These are phyloP conservation scores for Meteorus cinctellus DNA, from an alignment of 2,888 invertebrate genomes.

Conservation along the genomic window DNA sequence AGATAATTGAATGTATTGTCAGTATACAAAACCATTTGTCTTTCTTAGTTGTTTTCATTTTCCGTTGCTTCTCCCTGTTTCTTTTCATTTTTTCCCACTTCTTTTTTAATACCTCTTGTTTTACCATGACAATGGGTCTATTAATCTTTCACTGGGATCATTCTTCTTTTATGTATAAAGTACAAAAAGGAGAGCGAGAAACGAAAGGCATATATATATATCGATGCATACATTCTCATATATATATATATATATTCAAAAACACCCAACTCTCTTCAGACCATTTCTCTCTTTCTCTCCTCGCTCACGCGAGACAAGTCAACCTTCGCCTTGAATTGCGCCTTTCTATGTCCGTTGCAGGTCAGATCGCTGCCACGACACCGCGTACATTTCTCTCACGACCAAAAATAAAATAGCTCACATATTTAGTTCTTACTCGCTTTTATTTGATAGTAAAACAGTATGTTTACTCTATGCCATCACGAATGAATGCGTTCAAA, in stretches of 20 bases:
- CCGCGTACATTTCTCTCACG: conserved; percentile 34
- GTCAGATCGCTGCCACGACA: conserved; percentile 42
- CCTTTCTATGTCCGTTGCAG: conserved; percentile 53
- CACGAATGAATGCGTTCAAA: too few relatives aligned
- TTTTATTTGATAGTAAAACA: background rate
- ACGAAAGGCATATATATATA: conserved; percentile 12
- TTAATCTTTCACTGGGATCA: conserved; percentile 31
- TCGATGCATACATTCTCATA: background rate
- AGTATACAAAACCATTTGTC: background rate
- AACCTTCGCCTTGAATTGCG: conserved; percentile 57
- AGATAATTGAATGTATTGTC: conserved; percentile 26
- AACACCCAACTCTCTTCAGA: background rate
- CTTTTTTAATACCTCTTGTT: conserved; percentile 9
- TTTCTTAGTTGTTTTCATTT: background rate
- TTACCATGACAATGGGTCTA: conserved; percentile 32
- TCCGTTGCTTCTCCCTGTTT: background rate
- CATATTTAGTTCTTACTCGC: background rate
- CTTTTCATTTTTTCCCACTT: background rate
- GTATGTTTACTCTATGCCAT: too few relatives aligned
- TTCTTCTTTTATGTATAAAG: conserved; percentile 21
- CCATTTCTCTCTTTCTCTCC: conserved; percentile 37
- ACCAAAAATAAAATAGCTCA: conserved; percentile 51
- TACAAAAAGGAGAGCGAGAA: conserved; percentile 4
- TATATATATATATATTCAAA: background rate
- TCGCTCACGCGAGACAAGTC: conserved; percentile 47